Percentiles rank a stretch among this genome's conserved stretches.
Evolutionary conservation across 2,113 vertebrate genomes (phyloP).

Genomic region (chimpanzee (Pan troglodytes)): NHGRI_mPanTro3-v2.1_pri NC_086015.1:72103501-72104000

Average conservation of each 20-base stretch:
- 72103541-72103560: background rate
- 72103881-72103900: background rate
- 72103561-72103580: background rate
- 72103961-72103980: background rate
- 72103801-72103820: background rate
- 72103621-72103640: background rate
- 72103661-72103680: background rate
- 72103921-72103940: accelerated
- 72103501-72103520: background rate
- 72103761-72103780: conserved; percentile 15
- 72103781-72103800: background rate
- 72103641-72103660: too few relatives aligned
- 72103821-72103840: background rate
- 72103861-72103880: background rate
- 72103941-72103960: background rate
- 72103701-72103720: background rate
- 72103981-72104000: background rate
- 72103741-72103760: background rate
- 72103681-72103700: background rate
- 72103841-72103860: background rate
- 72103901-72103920: background rate
- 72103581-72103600: background rate
- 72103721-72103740: background rate
- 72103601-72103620: background rate
- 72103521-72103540: background rate